A percentile compares a stretch with the other conserved stretches of the same genome.
These are phyloP conservation scores for Nephrotoma appendiculata DNA, from an alignment of 2,888 invertebrate species.

Conservation along the genomic window DNA sequence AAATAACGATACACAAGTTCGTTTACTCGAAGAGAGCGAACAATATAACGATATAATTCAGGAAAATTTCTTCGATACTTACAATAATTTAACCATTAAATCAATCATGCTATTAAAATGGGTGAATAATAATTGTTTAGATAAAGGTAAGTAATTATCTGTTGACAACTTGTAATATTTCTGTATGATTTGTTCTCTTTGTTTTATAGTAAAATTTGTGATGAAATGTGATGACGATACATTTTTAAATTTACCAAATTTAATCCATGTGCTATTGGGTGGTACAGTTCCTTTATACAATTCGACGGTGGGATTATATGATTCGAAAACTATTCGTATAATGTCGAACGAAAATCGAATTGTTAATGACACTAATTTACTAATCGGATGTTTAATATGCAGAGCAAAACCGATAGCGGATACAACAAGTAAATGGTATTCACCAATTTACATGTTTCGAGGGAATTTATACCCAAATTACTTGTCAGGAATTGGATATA, in stretches of 20 bases:
- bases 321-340: slow-evolving; percentile 21
- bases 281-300: slow-evolving; percentile 31
- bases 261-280: slow-evolving; percentile 38
- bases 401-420: slow-evolving; percentile 61
- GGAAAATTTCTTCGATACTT: slow-evolving; percentile 69
- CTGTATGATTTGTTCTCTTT: slow-evolving; percentile 1
- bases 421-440: slow-evolving; percentile 66
- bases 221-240: slow-evolving; percentile 81
- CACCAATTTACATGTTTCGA: slow-evolving; percentile 63
- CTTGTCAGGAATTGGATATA: slow-evolving; percentile 68
- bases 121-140: slow-evolving; percentile 50
- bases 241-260: slow-evolving; percentile 61
- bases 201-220: slow-evolving; percentile 45
- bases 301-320: slow-evolving; percentile 26
- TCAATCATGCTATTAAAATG: slow-evolving; percentile 74
- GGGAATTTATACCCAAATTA: slow-evolving; percentile 62
- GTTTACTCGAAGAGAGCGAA: slow-evolving; percentile 43
- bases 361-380: slow-evolving; percentile 33
- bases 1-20: slow-evolving; percentile 41
- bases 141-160: slow-evolving; percentile 23
- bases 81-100: slow-evolving; percentile 75
- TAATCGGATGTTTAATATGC: slow-evolving; percentile 66
- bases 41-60: slow-evolving; percentile 47
- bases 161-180: background rate
- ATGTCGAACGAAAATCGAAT: slow-evolving; percentile 23